Evolutionary conservation across 2,888 invertebrate species (phyloP).

Genomic region (Habroteleia sp.): DNA sequence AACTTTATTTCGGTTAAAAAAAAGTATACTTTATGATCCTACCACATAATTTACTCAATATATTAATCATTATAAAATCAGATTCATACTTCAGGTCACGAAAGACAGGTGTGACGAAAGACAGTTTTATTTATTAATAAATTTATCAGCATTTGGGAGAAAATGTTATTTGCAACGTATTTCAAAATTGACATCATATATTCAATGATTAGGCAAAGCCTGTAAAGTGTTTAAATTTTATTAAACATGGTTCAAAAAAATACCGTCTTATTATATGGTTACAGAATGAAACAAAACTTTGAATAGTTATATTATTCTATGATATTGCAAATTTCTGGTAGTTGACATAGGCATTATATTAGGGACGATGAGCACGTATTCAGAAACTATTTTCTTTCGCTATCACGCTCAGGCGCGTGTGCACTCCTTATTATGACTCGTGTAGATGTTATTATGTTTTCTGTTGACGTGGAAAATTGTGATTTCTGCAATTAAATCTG

Average conservation of each 20-base stretch:
- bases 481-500: conserved; percentile 52
- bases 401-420: conserved; percentile 61
- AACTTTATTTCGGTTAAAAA: conserved; percentile 56
- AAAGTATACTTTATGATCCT: conserved; percentile 33
- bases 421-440: conserved; percentile 67
- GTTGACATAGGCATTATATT: conserved; percentile 25
- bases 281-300: conserved; percentile 68
- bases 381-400: conserved; percentile 26
- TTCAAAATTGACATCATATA: no score
- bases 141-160: no score
- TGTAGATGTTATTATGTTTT: conserved; percentile 51
- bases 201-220: no score
- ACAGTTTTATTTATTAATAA: no score
- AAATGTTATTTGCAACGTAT: no score
- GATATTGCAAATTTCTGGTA: conserved; percentile 30
- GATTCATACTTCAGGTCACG: no score
- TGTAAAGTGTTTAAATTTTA: no score
- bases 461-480: not conserved
- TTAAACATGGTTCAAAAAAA: no score
- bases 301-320: conserved; percentile 51
- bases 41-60: conserved; percentile 45
- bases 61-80: conserved; percentile 45
- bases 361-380: conserved; percentile 15
- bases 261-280: no score
- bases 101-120: no score